These are phyloP conservation scores for Pemphredon lugubris DNA, from an alignment of 2,888 invertebrate species.

Conservation along the genomic window DNA sequence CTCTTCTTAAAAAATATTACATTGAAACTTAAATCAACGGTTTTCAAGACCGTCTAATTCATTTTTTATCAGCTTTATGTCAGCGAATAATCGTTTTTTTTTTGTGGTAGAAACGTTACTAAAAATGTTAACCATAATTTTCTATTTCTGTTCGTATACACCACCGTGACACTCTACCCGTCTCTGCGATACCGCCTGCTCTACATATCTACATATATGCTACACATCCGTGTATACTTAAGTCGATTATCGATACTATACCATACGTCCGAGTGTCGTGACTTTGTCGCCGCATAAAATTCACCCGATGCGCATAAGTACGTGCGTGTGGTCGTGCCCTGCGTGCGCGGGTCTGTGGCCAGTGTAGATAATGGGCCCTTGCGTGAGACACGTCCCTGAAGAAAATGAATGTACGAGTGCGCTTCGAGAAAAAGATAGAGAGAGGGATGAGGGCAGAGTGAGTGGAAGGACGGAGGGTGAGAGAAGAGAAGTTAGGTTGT, in stretches of 20 bases:
- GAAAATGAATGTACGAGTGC: slow-evolving; percentile 6
- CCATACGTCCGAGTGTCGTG: slow-evolving; percentile 4
- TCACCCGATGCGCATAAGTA: not conserved
- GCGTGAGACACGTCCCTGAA: slow-evolving; percentile 12
- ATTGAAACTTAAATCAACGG: no score
- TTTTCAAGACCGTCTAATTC: no score
- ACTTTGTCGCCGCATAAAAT: slow-evolving; percentile 9
- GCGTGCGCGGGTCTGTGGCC: slow-evolving; percentile 6
- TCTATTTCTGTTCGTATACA: no score
- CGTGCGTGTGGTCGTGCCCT: not conserved
- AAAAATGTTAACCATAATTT: no score
- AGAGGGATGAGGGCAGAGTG: no score
- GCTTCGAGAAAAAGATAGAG: slow-evolving; percentile 3
- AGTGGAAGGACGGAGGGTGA: slow-evolving; percentile 1
- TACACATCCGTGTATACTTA: slow-evolving; percentile 4
- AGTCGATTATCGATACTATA: slow-evolving; percentile 12
- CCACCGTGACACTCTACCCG: not conserved
- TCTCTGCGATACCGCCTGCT: not conserved
- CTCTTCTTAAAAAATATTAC: no score
- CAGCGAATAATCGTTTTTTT: no score
- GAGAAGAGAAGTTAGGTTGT: not conserved
- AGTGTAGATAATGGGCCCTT: slow-evolving; percentile 16
- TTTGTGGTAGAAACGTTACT: no score
- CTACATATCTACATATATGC: no score
- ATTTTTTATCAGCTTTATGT: no score